A percentile compares a stretch with the other conserved stretches of the same genome.
These are phyloP conservation scores for Chalcosyrphus nemorum DNA, from an alignment of 2,888 invertebrate species.

Conservation along the genomic window DNA sequence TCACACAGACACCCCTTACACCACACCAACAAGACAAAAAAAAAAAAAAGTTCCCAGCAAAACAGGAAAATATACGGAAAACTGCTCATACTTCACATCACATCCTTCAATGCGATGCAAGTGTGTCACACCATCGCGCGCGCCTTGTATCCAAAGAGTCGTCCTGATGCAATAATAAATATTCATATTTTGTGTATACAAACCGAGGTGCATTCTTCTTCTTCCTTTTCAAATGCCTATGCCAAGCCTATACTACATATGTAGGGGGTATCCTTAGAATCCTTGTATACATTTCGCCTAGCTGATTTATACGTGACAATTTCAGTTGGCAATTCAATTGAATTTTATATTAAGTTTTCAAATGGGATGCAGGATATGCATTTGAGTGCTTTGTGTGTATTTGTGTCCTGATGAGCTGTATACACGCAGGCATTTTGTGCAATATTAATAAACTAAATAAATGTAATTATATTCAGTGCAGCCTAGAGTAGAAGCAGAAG, in stretches of 20 bases:
- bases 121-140: slow-evolving; percentile 37
- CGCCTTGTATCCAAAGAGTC: too few relatives aligned
- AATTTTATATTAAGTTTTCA: slow-evolving; percentile 68
- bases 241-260: background rate
- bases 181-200: slow-evolving; percentile 65
- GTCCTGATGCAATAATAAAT: slow-evolving; percentile 66
- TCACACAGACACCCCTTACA: background rate
- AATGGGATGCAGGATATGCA: slow-evolving; percentile 57
- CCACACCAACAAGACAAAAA: background rate
- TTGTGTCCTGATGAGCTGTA: background rate
- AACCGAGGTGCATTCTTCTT: slow-evolving; percentile 48
- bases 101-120: slow-evolving; percentile 52
- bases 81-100: slow-evolving; percentile 35
- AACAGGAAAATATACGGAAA: slow-evolving; percentile 28
- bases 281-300: slow-evolving; percentile 1
- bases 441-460: slow-evolving; percentile 67
- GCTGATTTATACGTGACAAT: slow-evolving; percentile 70
- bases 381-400: slow-evolving; percentile 26
- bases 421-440: slow-evolving; percentile 55
- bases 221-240: slow-evolving; percentile 50
- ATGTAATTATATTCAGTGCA: slow-evolving; percentile 47
- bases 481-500: background rate
- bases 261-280: slow-evolving; percentile 36
- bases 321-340: slow-evolving; percentile 70
- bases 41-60: slow-evolving; percentile 23